Base-by-base conservation (phyloP, 1,140 invertebrate species). In the Idris sp. region DNA sequence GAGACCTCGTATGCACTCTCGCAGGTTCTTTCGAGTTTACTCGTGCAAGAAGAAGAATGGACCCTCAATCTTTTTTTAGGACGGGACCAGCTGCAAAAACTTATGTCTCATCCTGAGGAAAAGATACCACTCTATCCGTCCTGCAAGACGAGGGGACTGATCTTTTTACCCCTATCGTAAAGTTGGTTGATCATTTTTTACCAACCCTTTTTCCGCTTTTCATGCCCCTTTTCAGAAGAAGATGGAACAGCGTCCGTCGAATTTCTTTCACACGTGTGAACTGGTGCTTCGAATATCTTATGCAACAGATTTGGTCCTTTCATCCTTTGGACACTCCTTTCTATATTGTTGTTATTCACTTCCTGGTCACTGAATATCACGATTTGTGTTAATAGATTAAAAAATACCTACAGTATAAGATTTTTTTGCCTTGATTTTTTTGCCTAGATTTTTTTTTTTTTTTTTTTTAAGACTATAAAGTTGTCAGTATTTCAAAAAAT, bases 71-170 rank as follows among this genome's bases (percentile, higher is more conserved):
- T 84, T 84, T 87, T 87, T 86, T 84, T 76, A 65, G 77, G 79
- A 74, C 68, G 46, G 65, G 72, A 69, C 82, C 86, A 86, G 85
- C 86, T 86, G 85, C 85, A 85, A 86, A 86, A 87, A 86, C 82
- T 78, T 78, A 68, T 51, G 67, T 75, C 71, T 78, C 76, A 77
- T 75, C 79, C 78, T 64, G 22, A 79, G 79, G 79, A 82, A 83
- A 83, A 82, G 83, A 86, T 84, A 81, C 78, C 67, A 54, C 67
- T 62, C 67, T 56, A 53, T 61, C 46, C 46, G 19, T 69, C 35
- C n/a, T 51, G 25, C 5, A 46, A 25, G 11, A 16, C 26, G 40
- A 67, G 80, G 80, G 81, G 78, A 74, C 73, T 69, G 77, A 81
- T 59, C 69, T 81, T 81, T 84, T 81, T 82, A 81, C 81, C 79